A percentile compares a stretch with the other conserved stretches of the same genome.
Conservation (phyloP, 2,797 vertebrate genomes). For the Buphagus erythrorhynchus region DNA sequence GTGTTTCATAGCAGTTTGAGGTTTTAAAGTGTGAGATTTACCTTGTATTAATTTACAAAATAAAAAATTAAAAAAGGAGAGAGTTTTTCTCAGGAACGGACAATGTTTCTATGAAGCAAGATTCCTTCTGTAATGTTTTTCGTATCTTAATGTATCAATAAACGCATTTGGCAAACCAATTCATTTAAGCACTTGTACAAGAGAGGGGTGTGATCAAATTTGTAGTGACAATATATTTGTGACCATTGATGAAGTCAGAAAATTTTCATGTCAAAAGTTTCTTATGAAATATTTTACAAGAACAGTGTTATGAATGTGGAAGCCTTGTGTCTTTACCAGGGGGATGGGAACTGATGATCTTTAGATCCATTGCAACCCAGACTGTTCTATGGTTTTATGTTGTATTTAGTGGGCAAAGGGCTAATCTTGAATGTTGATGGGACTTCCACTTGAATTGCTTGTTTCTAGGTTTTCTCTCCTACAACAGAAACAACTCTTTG, state of each 20-base stretch:
- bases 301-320: neutral
- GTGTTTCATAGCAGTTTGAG: neutral
- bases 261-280: neutral
- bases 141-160: neutral
- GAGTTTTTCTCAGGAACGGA: neutral
- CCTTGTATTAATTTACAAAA: neutral
- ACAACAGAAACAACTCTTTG: neutral
- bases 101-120: neutral
- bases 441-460: neutral
- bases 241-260: neutral
- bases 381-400: neutral
- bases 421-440: neutral
- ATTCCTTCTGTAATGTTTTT: neutral
- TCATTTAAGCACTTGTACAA: neutral
- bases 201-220: neutral
- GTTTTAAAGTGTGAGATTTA: neutral
- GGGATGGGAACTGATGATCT: neutral
- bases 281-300: neutral
- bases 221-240: neutral
- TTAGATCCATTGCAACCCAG: neutral
- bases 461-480: neutral
- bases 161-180: neutral
- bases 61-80: neutral
- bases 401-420: neutral
- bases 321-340: neutral